phyloP scores from a whole-genome alignment of 2,113 vertebrate genomes.

The Indicator indicator region DNA sequence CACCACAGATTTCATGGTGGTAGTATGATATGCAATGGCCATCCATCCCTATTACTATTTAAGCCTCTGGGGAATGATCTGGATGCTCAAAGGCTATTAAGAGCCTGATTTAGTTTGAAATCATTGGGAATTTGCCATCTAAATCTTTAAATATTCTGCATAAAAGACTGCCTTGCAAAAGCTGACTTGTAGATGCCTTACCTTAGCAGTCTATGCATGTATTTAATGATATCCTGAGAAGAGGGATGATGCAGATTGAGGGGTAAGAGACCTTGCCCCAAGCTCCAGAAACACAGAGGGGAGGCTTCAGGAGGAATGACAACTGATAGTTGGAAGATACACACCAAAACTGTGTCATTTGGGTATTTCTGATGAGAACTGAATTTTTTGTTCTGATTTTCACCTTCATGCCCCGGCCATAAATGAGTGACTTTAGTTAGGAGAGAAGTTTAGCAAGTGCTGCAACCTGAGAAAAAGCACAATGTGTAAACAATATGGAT shows the following conservation, averaged over 20 bases:
- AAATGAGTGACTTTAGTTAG: background rate
- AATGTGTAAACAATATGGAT: background rate
- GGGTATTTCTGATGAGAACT: background rate
- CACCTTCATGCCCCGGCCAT: background rate
- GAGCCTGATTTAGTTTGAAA: background rate
- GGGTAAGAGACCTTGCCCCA: background rate
- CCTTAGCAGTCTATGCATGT: background rate
- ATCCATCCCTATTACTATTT: background rate
- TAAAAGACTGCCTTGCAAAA: background rate
- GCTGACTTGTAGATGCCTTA: background rate
- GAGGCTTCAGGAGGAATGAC: background rate
- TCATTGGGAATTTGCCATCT: background rate
- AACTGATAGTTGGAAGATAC: background rate
- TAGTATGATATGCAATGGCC: background rate
- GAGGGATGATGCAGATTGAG: background rate
- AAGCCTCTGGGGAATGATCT: background rate
- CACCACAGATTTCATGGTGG: background rate
- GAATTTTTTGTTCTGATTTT: background rate
- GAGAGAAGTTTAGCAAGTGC: background rate
- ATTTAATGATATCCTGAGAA: background rate
- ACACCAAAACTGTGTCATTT: accelerated
- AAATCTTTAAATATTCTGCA: background rate
- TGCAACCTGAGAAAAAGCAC: background rate
- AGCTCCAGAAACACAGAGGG: background rate
- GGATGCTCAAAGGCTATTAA: slow-evolving; percentile 8